Conservation (phyloP, 1,140 invertebrate genomes). For the Bombus confusus region DNA sequence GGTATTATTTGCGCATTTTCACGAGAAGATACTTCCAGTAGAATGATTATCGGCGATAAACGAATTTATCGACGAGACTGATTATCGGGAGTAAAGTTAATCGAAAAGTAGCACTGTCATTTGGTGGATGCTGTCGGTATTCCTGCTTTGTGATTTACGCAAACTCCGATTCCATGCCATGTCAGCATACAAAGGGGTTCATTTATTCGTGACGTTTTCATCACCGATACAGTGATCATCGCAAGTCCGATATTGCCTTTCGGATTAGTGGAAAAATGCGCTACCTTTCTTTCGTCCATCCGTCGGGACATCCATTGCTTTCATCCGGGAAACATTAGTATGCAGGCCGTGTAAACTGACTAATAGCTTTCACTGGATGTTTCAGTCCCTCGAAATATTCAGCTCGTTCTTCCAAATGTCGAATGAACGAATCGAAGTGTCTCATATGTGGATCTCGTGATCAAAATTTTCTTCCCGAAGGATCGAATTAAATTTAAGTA, state of each 20-base stretch:
- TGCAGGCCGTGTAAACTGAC: not conserved
- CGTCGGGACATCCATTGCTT: not conserved
- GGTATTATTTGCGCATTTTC: too few relatives aligned
- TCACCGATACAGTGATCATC: not conserved
- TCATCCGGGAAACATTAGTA: not conserved
- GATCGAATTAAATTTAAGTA: not conserved
- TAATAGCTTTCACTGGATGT: constrained; percentile 11
- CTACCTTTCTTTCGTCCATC: not conserved
- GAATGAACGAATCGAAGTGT: not conserved
- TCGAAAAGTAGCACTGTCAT: not conserved
- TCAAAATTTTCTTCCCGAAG: not conserved
- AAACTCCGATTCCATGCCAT: not conserved
- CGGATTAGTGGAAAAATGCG: constrained; percentile 4
- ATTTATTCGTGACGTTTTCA: constrained; percentile 16
- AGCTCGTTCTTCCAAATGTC: not conserved
- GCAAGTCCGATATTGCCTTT: not conserved
- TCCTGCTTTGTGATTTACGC: not conserved
- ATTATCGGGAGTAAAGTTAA: not conserved
- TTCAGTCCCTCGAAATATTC: not conserved
- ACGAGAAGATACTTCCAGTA: not conserved
- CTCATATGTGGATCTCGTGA: not conserved
- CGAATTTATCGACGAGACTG: not conserved
- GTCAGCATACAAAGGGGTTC: constrained; percentile 5
- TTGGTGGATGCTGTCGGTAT: not conserved
- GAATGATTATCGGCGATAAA: not conserved